These are phyloP conservation scores for Alentia gelatinosa DNA, from an alignment of 2,888 invertebrate genomes.

Conservation along the genomic window DNA sequence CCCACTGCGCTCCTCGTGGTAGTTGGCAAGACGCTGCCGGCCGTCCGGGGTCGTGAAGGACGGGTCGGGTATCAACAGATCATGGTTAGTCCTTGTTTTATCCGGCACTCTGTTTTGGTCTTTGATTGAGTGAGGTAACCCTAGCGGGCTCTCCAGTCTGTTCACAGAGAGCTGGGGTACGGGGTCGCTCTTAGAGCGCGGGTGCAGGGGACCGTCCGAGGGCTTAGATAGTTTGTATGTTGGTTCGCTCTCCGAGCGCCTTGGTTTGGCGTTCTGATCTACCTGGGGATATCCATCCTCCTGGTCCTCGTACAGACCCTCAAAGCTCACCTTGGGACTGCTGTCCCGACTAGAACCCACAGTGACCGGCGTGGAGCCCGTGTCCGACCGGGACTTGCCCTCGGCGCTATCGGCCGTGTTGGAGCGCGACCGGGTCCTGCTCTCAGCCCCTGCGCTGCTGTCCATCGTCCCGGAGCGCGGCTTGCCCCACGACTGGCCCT, in stretches of 20 bases:
- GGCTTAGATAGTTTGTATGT: background rate
- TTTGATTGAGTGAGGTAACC: background rate
- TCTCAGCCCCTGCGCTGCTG: background rate
- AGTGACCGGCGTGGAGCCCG: background rate
- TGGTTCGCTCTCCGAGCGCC: conserved; percentile 14
- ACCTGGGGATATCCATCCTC: background rate
- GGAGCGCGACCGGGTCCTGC: background rate
- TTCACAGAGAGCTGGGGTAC: background rate
- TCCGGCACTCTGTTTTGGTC: background rate
- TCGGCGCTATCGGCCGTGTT: conserved; percentile 29
- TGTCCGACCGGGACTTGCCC: conserved; percentile 2
- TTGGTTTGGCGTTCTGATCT: background rate
- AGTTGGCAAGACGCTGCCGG: background rate
- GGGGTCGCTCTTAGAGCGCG: background rate
- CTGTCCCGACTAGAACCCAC: conserved; percentile 23
- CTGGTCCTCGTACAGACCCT: background rate
- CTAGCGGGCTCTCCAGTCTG: background rate
- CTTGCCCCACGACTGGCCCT: background rate
- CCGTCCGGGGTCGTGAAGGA: background rate
- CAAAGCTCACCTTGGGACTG: conserved; percentile 44
- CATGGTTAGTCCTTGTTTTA: conserved; percentile 1
- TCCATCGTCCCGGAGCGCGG: background rate
- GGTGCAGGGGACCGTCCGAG: background rate
- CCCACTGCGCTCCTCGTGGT: conserved; percentile 34
- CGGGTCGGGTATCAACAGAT: background rate